A percentile compares a stretch with the other conserved stretches of the same genome.
Conservation (phyloP, 2,888 invertebrate genomes). For the Dromius quadrimaculatus region DNA sequence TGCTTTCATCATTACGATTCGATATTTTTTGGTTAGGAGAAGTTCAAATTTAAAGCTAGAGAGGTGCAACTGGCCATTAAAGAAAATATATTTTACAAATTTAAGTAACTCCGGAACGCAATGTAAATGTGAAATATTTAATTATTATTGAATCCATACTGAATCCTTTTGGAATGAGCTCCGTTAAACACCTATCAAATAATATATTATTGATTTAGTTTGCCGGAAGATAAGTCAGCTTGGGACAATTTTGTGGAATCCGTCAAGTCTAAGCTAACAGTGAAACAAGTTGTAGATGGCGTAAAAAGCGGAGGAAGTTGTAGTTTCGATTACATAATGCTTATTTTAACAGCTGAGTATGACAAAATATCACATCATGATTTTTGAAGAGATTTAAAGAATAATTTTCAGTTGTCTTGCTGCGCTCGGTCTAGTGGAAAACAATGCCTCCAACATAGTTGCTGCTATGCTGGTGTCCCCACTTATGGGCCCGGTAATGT, state of each 20-base stretch:
- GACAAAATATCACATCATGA: too few species aligned
- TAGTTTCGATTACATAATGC: slow-evolving; percentile 84
- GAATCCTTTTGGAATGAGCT: too few species aligned
- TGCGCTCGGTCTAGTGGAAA: slow-evolving; percentile 85
- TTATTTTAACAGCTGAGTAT: slow-evolving; percentile 87
- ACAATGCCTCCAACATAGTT: slow-evolving; percentile 84
- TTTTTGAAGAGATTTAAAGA: background rate
- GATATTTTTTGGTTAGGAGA: too few species aligned
- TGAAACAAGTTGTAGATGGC: slow-evolving; percentile 86
- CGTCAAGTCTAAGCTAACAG: slow-evolving; percentile 82
- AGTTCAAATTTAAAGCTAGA: too few species aligned
- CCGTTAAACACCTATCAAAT: too few species aligned
- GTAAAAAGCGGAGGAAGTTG: slow-evolving; percentile 81
- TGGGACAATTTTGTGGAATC: slow-evolving; percentile 82
- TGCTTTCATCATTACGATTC: too few species aligned
- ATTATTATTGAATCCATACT: too few species aligned
- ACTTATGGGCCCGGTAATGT: slow-evolving; percentile 87
- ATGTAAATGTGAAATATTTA: too few species aligned
- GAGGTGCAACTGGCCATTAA: too few species aligned
- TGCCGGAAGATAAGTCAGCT: slow-evolving; percentile 71
- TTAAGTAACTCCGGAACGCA: too few species aligned
- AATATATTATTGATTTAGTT: too few species aligned
- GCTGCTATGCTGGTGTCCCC: slow-evolving; percentile 84
- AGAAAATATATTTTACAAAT: too few species aligned
- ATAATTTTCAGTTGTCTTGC: slow-evolving; percentile 79